Base-by-base conservation (phyloP, 1,140 invertebrate genomes). In the Luehdorfia chinensis region DNA sequence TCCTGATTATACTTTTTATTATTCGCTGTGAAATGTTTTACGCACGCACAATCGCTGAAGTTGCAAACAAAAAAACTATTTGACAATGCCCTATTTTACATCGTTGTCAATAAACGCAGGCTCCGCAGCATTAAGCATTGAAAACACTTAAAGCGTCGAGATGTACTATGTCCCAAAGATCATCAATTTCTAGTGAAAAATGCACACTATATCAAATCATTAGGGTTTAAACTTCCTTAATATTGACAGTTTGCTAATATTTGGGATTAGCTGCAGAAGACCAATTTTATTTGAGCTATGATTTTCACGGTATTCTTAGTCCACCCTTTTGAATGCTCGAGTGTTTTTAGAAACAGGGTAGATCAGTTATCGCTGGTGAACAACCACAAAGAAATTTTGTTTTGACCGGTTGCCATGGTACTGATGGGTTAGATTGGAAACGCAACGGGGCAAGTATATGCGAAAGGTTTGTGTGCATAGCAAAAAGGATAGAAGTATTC, bases 371-470 rank as follows among this genome's bases (percentile, higher is more conserved):
- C 16, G 18, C 18, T 36, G 33, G 33, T 36, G 33, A 19, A 12
- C 19, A 11, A 12, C 9, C 9, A 21, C 33, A 36, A 36, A 36
- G 18, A 16, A 36, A 36, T 36, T 36, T 36, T 36, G 33, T 36
- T 36, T 21, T 36, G 33, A 11, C 15, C 41, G 50, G 67, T 72
- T 70, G 73, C 63, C 59, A 77, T 80, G 60, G 66, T 41, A 58
- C 80, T 75, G 61, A 48, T 73, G 66, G 72, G 75, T 66, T 67
- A 56, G 71, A 71, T 78, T 66, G 57, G 61, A 51, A 31, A 46
- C 28, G 47, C 50, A 47, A 56, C 58, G 58, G 68, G 70, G 64
- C 72, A 30, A 62, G 50, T 11, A 55, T 72, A 48, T 13, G 50
- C 49, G 61, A 72, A 14, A 31, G 4, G 28, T 33, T n/a, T n/a